These are phyloP conservation scores for Drosophila sucinea DNA, from an alignment of 1,140 invertebrate genomes.

Conservation along the genomic window DNA sequence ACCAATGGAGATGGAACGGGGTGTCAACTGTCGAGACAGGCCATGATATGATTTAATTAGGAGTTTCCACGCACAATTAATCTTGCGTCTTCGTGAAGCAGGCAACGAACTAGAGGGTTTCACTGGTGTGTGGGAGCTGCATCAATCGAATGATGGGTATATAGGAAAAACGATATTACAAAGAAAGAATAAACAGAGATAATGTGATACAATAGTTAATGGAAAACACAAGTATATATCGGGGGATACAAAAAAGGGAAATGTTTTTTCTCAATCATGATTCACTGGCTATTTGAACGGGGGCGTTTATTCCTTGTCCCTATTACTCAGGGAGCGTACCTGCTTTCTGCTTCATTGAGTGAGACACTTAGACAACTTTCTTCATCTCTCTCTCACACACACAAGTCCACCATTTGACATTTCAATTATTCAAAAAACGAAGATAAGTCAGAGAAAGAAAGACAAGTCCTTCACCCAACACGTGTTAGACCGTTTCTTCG, in stretches of 20 bases:
- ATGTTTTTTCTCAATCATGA: background rate
- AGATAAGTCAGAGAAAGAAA: slow-evolving; percentile 13
- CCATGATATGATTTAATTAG: slow-evolving; percentile 78
- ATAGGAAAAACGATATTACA: background rate
- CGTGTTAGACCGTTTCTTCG: slow-evolving; percentile 57
- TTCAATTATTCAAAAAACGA: slow-evolving; percentile 67
- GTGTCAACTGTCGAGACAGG: slow-evolving; percentile 29
- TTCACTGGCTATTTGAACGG: background rate
- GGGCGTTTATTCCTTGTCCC: background rate
- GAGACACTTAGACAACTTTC: slow-evolving; percentile 48
- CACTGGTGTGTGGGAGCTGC: slow-evolving; percentile 3
- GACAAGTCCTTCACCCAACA: slow-evolving; percentile 49
- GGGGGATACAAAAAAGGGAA: no score
- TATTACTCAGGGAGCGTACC: slow-evolving; percentile 34
- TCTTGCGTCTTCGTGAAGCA: slow-evolving; percentile 52
- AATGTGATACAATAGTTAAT: background rate
- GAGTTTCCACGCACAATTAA: slow-evolving; percentile 77
- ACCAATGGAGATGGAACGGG: slow-evolving; percentile 8
- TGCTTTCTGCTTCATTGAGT: slow-evolving; percentile 69
- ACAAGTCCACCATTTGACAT: slow-evolving; percentile 52
- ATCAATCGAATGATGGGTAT: background rate
- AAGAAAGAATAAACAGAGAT: background rate
- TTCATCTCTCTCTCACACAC: slow-evolving; percentile 1
- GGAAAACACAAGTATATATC: background rate
- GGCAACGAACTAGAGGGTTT: slow-evolving; percentile 34